Conservation (phyloP, 1,140 invertebrate genomes). For the Callitettix versicolor region DNA sequence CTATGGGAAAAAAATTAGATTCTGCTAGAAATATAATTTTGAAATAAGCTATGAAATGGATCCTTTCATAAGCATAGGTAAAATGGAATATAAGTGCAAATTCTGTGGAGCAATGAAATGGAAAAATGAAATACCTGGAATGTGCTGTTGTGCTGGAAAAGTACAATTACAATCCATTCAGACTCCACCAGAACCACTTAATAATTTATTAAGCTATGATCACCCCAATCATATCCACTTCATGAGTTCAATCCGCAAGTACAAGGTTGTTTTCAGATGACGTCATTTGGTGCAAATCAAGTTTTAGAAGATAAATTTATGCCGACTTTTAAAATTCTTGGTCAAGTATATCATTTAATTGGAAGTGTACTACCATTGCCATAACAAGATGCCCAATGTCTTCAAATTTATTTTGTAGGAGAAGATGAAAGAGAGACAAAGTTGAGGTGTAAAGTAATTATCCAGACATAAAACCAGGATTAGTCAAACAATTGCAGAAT, state of each 20-base stretch:
- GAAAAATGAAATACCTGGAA: slow-evolving; percentile 28
- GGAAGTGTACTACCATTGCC: slow-evolving; percentile 28
- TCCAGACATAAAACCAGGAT: neutral
- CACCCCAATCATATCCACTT: neutral
- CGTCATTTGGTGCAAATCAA: slow-evolving; percentile 31
- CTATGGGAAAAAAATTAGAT: too few species aligned
- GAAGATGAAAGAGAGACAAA: slow-evolving; percentile 20
- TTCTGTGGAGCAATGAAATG: slow-evolving; percentile 30
- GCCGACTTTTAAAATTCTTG: slow-evolving; percentile 35
- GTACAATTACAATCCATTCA: slow-evolving; percentile 18
- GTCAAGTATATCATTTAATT: slow-evolving; percentile 34
- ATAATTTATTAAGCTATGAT: slow-evolving; percentile 4
- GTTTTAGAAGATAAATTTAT: slow-evolving; percentile 27
- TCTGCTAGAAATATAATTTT: too few species aligned
- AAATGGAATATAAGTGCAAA: slow-evolving; percentile 10
- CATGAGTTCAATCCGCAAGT: neutral
- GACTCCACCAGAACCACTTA: slow-evolving; percentile 15
- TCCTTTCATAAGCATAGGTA: too few species aligned
- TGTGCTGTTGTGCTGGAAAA: slow-evolving; percentile 26
- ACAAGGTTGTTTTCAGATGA: slow-evolving; percentile 31
- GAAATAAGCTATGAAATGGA: too few species aligned
- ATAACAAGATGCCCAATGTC: slow-evolving; percentile 26
- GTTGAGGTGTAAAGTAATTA: slow-evolving; percentile 2
- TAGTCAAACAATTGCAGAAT: slow-evolving; percentile 21
- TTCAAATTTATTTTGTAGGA: slow-evolving; percentile 35